Evolutionary conservation across 2,888 invertebrate species (phyloP).

Genomic region (Crematogaster levior): DNA sequence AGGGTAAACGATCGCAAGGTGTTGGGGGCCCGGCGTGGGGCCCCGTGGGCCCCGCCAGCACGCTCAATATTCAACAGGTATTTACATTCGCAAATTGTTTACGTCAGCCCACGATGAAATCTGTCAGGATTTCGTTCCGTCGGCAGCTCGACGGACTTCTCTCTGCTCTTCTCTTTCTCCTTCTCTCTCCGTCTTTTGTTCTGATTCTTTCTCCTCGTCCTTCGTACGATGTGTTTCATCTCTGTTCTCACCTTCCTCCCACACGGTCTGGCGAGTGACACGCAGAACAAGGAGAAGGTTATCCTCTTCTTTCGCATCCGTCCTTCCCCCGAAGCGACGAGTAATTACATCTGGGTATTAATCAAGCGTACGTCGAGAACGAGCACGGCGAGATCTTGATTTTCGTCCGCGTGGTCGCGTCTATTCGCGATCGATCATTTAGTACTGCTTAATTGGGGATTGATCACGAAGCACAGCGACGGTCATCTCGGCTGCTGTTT

Average conservation of each 20-base stretch:
- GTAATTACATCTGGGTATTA: slow-evolving; percentile 73
- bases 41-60: slow-evolving; percentile 72
- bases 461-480: background rate
- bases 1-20: slow-evolving; percentile 80
- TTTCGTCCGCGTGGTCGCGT: slow-evolving; percentile 58
- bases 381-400: slow-evolving; percentile 70
- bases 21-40: slow-evolving; percentile 72
- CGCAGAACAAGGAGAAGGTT: slow-evolving; percentile 38
- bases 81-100: slow-evolving; percentile 85
- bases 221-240: background rate
- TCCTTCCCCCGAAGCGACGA: slow-evolving; percentile 56
- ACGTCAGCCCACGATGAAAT: slow-evolving; percentile 84
- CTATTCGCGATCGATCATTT: background rate
- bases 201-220: background rate
- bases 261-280: slow-evolving; percentile 35
- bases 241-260: slow-evolving; percentile 39
- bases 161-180: slow-evolving; percentile 31
- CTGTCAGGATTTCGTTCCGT: slow-evolving; percentile 83
- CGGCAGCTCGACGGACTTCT: slow-evolving; percentile 66
- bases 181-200: slow-evolving; percentile 8
- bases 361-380: slow-evolving; percentile 67
- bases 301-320: slow-evolving; percentile 54
- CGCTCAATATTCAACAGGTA: slow-evolving; percentile 83
- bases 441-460: slow-evolving; percentile 1
- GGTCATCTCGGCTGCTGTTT: background rate